Conservation (phyloP, 2,888 invertebrate species). For the Drosophila paracracens region DNA sequence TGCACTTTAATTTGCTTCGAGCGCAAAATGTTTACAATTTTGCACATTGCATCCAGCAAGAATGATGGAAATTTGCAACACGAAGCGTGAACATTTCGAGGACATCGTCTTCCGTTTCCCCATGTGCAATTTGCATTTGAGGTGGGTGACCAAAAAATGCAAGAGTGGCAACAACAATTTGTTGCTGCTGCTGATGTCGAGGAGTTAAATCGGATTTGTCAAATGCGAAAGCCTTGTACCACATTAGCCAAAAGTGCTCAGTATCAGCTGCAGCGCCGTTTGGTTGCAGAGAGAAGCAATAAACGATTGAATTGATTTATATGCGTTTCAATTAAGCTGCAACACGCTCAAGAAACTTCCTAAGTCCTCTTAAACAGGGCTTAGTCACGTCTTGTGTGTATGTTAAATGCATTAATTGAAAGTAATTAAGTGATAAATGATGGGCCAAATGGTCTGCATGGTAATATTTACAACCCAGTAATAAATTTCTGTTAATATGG, state of each 20-base stretch:
- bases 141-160: conserved; percentile 5
- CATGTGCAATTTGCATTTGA: conserved; percentile 28
- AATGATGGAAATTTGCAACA: conserved; percentile 15
- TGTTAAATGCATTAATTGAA: conserved; percentile 57
- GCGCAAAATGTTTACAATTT: background rate
- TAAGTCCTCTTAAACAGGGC: background rate
- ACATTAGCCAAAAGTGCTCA: conserved; percentile 36
- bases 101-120: background rate
- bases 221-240: conserved; percentile 3
- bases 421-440: conserved; percentile 57
- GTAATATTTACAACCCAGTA: conserved; percentile 8
- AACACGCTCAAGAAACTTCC: conserved; percentile 7
- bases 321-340: conserved; percentile 61
- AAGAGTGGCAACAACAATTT: background rate
- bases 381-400: conserved; percentile 1
- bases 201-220: background rate
- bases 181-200: too few species aligned
- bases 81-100: conserved; percentile 1
- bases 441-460: background rate
- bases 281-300: conserved; percentile 37
- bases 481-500: background rate
- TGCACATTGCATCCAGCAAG: background rate
- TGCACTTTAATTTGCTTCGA: background rate
- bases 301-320: conserved; percentile 70
- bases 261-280: conserved; percentile 3